Percentiles rank a stretch among this genome's conserved stretches.
phyloP scores from a whole-genome alignment of 2,113 vertebrate species.

The Onychostruthus taczanowskii region DNA sequence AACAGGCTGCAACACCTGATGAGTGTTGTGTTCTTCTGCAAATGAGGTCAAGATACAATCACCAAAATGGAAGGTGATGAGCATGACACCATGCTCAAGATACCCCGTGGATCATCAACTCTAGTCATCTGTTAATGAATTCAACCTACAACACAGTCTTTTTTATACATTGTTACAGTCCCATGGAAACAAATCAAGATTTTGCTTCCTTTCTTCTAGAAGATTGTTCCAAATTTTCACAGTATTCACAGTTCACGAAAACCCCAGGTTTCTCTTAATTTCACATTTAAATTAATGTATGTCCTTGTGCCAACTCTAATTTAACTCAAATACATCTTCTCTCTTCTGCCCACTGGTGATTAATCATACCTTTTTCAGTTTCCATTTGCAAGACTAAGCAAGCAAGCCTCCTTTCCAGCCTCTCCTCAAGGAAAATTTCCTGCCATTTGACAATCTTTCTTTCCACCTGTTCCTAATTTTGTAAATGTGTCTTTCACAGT shows the following conservation, averaged over 20 bases:
- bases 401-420: background rate
- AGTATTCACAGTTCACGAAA: background rate
- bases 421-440: background rate
- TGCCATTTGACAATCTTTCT: background rate
- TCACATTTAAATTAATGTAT: background rate
- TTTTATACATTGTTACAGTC: background rate
- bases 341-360: background rate
- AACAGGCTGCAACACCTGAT: background rate
- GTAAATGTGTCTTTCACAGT: background rate
- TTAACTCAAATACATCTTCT: background rate
- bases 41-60: background rate
- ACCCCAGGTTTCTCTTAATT: background rate
- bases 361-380: background rate
- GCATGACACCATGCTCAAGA: accelerated
- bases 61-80: background rate
- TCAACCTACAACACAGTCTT: background rate
- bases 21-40: background rate
- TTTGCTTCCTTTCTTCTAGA: background rate
- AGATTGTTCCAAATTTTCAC: background rate
- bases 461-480: background rate
- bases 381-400: background rate
- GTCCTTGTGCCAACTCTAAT: background rate
- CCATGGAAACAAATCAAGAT: background rate
- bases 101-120: background rate
- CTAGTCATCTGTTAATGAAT: background rate